Evolutionary conservation across 2,113 vertebrate species (phyloP).

Genomic region (Menidia beryllina): DNA sequence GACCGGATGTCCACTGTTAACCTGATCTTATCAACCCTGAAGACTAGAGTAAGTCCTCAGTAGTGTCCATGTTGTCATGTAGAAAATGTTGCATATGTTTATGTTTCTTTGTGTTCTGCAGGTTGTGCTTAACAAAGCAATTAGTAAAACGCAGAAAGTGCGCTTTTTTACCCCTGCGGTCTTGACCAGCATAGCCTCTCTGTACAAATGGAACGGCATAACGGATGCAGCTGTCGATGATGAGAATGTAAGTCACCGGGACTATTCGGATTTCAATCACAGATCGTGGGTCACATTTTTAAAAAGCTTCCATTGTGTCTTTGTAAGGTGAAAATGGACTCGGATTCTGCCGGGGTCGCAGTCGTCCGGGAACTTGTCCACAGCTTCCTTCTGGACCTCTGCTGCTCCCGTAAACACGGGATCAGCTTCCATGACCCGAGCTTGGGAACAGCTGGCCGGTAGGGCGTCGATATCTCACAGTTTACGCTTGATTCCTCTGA

Average conservation of each 20-base stretch:
- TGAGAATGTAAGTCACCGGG: slow-evolving; percentile 71
- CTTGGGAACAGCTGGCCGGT: slow-evolving; percentile 91
- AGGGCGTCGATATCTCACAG: not conserved
- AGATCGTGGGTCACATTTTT: not conserved
- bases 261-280: not conserved
- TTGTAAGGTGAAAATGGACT: slow-evolving; percentile 63
- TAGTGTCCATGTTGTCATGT: too few species aligned
- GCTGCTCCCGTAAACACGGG: slow-evolving; percentile 93
- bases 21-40: slow-evolving; percentile 90
- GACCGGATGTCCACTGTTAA: slow-evolving; percentile 90
- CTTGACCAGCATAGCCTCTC: slow-evolving; percentile 86
- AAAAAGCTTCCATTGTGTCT: not conserved
- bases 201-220: slow-evolving; percentile 94
- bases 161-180: slow-evolving; percentile 89
- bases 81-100: not conserved
- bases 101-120: slow-evolving; percentile 56
- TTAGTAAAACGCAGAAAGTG: slow-evolving; percentile 96
- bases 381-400: slow-evolving; percentile 90
- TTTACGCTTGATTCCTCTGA: not conserved
- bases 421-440: slow-evolving; percentile 93
- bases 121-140: slow-evolving; percentile 89
- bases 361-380: slow-evolving; percentile 88
- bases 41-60: slow-evolving; percentile 83
- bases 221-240: slow-evolving; percentile 83
- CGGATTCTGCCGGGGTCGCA: slow-evolving; percentile 80